These are phyloP conservation scores for Deilephila elpenor DNA, from an alignment of 2,888 invertebrate species.

Conservation along the genomic window DNA sequence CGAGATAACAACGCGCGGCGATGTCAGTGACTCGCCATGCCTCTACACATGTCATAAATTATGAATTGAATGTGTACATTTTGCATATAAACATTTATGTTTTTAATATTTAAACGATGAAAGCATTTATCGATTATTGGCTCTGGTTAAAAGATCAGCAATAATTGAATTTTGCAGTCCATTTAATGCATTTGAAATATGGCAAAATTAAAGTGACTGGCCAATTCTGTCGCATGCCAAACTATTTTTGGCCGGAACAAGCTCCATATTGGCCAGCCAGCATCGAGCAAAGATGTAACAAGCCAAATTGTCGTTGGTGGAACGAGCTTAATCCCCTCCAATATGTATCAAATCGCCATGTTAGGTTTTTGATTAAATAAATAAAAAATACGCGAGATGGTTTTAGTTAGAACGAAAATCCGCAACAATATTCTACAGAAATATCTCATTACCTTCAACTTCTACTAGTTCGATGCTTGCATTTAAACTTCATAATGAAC, in stretches of 20 bases:
- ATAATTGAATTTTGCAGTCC: background rate
- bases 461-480: background rate
- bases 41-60: slow-evolving; percentile 32
- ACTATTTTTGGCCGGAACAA: too few relatives aligned
- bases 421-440: background rate
- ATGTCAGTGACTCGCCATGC: slow-evolving; percentile 54
- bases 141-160: background rate
- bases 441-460: background rate
- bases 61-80: slow-evolving; percentile 18
- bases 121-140: background rate
- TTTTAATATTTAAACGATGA: background rate
- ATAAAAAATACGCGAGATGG: too few relatives aligned
- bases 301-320: too few relatives aligned
- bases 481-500: background rate
- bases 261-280: too few relatives aligned
- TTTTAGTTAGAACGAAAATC: background rate
- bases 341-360: too few relatives aligned
- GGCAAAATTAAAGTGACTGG: too few relatives aligned
- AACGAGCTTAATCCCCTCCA: too few relatives aligned
- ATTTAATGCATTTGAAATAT: too few relatives aligned
- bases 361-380: too few relatives aligned
- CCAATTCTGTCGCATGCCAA: too few relatives aligned
- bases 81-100: background rate
- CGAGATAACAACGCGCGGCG: slow-evolving; percentile 47
- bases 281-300: too few relatives aligned